A percentile compares a stretch with the other conserved stretches of the same genome.
Conservation (phyloP, 2,113 vertebrate species). For the Onychostruthus taczanowskii region DNA sequence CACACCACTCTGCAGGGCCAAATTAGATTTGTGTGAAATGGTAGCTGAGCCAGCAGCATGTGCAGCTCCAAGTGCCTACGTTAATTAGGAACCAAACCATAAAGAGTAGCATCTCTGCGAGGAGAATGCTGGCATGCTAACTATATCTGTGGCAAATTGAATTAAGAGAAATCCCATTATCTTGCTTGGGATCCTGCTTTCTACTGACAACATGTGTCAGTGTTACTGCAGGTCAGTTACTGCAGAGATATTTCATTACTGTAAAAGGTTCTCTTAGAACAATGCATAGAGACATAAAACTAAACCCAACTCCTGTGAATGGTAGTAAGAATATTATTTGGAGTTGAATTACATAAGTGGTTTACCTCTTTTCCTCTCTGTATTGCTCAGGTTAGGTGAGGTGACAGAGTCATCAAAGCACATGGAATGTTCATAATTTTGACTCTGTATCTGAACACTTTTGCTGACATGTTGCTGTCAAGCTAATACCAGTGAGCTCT, state of each 20-base stretch:
- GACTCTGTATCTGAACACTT: background rate
- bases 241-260: conserved; percentile 18
- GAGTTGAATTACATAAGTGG: background rate
- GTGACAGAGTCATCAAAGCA: background rate
- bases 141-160: conserved; percentile 62
- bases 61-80: conserved; percentile 57
- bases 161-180: conserved; percentile 74
- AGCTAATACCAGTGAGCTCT: background rate
- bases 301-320: background rate
- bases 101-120: conserved; percentile 66
- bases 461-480: background rate
- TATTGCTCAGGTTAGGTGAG: background rate
- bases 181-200: conserved; percentile 44
- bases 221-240: conserved; percentile 24
- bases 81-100: conserved; percentile 70
- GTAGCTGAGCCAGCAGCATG: conserved; percentile 59
- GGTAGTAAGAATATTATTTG: background rate
- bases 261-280: background rate
- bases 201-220: conserved; percentile 7
- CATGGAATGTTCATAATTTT: background rate
- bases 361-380: background rate
- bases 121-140: conserved; percentile 48
- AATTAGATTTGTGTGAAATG: conserved; percentile 64
- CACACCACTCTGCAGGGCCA: conserved; percentile 60
- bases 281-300: background rate